Percentiles rank a stretch among this genome's conserved stretches.
Evolutionary conservation across 2,888 invertebrate genomes (phyloP).

Genomic region (Aproaerema taeniolella): DNA sequence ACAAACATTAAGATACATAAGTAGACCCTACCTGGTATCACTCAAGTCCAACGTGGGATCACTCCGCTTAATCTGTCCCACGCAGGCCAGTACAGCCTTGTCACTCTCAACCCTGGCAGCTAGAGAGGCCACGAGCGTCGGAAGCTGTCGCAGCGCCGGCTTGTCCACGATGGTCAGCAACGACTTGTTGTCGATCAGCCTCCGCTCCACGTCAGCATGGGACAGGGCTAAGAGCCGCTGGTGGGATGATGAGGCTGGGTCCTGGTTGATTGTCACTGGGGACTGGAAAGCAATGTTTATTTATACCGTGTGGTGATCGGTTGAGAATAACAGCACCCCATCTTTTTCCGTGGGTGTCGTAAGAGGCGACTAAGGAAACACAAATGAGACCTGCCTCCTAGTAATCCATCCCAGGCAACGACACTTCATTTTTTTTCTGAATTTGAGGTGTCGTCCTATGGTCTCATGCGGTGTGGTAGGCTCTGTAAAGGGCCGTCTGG

Average conservation of each 20-base stretch:
- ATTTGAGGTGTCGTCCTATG: too few relatives aligned
- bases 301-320: too few relatives aligned
- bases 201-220: slow-evolving; percentile 91
- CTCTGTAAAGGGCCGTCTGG: too few relatives aligned
- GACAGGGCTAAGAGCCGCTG: slow-evolving; percentile 90
- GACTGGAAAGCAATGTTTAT: slow-evolving; percentile 37
- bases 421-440: too few relatives aligned
- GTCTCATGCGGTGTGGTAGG: too few relatives aligned
- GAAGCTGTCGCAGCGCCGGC: slow-evolving; percentile 86
- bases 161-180: slow-evolving; percentile 90
- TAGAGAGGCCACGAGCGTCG: slow-evolving; percentile 81
- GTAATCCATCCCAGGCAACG: too few relatives aligned
- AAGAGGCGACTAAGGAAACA: too few relatives aligned
- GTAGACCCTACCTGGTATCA: slow-evolving; percentile 78
- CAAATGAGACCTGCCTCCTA: too few relatives aligned
- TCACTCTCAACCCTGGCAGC: slow-evolving; percentile 92
- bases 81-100: slow-evolving; percentile 88
- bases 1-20: too few relatives aligned
- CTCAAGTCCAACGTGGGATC: slow-evolving; percentile 79
- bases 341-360: too few relatives aligned
- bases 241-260: slow-evolving; percentile 91
- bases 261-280: slow-evolving; percentile 78
- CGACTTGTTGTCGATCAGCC: slow-evolving; percentile 94
- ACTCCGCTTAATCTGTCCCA: slow-evolving; percentile 81
- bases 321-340: too few relatives aligned